A percentile compares a stretch with the other conserved stretches of the same genome.
Evolutionary conservation across 2,113 vertebrate genomes (phyloP).

Genomic region (Mormyrus iriodes): DNA sequence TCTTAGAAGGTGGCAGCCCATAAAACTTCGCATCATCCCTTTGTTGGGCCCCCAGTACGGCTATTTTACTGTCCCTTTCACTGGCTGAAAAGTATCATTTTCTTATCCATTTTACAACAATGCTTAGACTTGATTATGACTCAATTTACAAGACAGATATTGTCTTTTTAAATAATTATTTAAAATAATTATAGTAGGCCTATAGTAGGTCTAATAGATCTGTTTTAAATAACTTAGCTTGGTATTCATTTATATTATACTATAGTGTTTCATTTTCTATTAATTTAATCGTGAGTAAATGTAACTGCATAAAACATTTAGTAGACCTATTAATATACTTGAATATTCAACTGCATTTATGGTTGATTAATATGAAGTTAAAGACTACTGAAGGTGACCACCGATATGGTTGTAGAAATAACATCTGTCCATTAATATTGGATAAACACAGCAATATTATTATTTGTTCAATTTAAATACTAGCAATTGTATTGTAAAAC

Average conservation of each 20-base stretch:
- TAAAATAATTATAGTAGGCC: background rate
- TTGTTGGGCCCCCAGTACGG: background rate
- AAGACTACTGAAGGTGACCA: background rate
- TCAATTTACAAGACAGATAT: background rate
- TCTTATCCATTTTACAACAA: background rate
- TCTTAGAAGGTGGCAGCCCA: constrained; percentile 32
- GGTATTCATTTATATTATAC: background rate
- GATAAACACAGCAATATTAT: background rate
- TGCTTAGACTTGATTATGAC: background rate
- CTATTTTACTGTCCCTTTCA: background rate
- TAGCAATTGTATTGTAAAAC: background rate
- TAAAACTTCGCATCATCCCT: constrained; percentile 3
- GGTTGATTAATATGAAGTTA: background rate
- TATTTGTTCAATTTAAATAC: background rate
- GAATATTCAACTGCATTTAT: background rate
- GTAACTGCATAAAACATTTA: background rate
- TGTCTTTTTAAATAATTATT: background rate
- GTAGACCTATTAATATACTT: background rate
- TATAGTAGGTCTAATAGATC: background rate
- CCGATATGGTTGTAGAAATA: background rate
- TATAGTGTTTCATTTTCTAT: background rate
- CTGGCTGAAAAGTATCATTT: background rate
- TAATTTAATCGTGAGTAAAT: background rate
- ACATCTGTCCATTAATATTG: background rate
- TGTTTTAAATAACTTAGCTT: background rate